Conservation (phyloP, 2,797 vertebrate genomes). For the Aldrovandia affinis region DNA sequence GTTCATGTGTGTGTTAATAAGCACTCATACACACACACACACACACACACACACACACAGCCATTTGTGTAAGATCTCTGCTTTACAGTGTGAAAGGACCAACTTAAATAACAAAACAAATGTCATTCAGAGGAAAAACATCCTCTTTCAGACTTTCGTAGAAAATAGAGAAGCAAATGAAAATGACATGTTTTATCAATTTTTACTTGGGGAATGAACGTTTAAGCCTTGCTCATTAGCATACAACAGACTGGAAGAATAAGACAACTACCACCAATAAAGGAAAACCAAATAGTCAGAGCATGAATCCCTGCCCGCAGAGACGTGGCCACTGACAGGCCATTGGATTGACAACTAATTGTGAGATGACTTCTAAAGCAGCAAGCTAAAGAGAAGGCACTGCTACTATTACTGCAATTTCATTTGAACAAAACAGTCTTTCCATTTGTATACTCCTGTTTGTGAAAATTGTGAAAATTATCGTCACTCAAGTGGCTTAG, state of each 20-base stretch:
- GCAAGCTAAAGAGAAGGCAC: not conserved
- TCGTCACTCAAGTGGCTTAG: not conserved
- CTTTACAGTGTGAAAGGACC: not conserved
- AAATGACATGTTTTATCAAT: conserved; percentile 19
- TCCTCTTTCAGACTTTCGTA: not conserved
- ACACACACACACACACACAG: not conserved
- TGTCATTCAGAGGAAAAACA: not conserved
- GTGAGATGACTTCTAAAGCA: not conserved
- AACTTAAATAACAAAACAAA: not conserved
- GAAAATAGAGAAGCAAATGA: not conserved
- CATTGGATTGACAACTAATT: not conserved
- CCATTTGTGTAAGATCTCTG: not conserved
- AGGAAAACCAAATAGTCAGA: not conserved
- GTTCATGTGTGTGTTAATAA: not conserved
- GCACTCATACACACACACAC: conserved; percentile 6
- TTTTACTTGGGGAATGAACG: not conserved
- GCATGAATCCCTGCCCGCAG: not conserved
- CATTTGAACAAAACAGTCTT: not conserved
- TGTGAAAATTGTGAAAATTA: not conserved
- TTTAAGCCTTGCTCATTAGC: not conserved
- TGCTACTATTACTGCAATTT: not conserved
- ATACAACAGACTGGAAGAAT: not conserved
- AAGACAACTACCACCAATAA: not conserved
- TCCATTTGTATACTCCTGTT: not conserved
- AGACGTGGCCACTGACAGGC: not conserved